phyloP scores from a whole-genome alignment of 2,797 vertebrate genomes.

The Hippocampus kuda region DNA sequence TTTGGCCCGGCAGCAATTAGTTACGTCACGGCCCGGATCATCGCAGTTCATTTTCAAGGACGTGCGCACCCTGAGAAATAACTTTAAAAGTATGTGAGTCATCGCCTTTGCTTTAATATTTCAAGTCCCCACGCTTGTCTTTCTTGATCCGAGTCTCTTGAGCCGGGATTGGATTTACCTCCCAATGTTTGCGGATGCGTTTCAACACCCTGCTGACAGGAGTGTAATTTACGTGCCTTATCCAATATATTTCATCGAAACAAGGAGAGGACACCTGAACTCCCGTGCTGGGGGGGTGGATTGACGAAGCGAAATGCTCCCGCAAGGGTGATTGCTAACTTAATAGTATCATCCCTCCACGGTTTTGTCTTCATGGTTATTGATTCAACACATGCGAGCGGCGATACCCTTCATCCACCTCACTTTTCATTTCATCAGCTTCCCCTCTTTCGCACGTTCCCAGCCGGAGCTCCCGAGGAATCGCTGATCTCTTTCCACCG shows the following conservation, averaged over 20 bases:
- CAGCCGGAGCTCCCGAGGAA: slow-evolving; percentile 7
- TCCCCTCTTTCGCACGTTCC: neutral
- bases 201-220: slow-evolving; percentile 47
- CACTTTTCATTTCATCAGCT: slow-evolving; percentile 16
- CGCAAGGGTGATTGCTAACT: slow-evolving; percentile 28
- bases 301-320: slow-evolving; percentile 33
- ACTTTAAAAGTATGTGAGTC: slow-evolving; percentile 3
- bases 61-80: slow-evolving; percentile 7
- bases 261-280: slow-evolving; percentile 49
- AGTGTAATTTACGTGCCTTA: slow-evolving; percentile 43
- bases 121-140: slow-evolving; percentile 5
- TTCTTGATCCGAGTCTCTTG: slow-evolving; percentile 11
- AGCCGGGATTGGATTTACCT: slow-evolving; percentile 35
- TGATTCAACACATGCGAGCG: slow-evolving; percentile 7
- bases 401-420: neutral
- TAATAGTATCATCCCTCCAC: slow-evolving; percentile 24
- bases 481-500: slow-evolving; percentile 34
- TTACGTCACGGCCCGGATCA: slow-evolving; percentile 25
- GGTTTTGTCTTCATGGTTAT: neutral
- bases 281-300: slow-evolving; percentile 35
- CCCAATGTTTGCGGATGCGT: slow-evolving; percentile 39
- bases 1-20: slow-evolving; percentile 40
- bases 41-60: slow-evolving; percentile 28
- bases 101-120: slow-evolving; percentile 20
- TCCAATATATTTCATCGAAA: slow-evolving; percentile 57